Evolutionary conservation across 2,888 invertebrate species (phyloP), one percentile per base, ranked within the genome.

Genomic region (Hyalella azteca): DNA sequence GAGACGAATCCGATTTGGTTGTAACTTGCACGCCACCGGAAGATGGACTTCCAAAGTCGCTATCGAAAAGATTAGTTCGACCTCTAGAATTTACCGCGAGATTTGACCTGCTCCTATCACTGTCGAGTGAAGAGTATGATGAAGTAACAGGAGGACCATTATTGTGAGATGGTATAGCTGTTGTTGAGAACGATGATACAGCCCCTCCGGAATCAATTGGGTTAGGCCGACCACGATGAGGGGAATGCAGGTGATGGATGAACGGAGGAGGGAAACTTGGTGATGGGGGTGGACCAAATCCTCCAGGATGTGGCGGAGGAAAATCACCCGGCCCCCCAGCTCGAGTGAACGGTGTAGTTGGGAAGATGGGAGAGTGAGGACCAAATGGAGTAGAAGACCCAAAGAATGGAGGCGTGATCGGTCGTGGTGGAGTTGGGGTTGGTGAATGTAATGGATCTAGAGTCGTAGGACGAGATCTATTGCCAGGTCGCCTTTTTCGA

Each of bases 181-280:
- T 66, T 5, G 66, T 66, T 36, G 66, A 66, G 36, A 15, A 66
- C n/a, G 66, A 66, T 11, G 66, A 66, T 15, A 54, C 54, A 54
- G 19, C 66, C 5, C n/a, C 29, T 11, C 66, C 39, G 26, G 36
- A 36, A 11, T n/a, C 9, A 11, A 36, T 7, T 66, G 66, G 66
- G 5, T 36, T 66, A 66, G 36, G 66, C 7, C 36, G 66, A 4
- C 39, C 66, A 19, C 66, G 66, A 39, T 66, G 22, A 36, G 66
- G 66, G 19, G 66, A 66, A 39, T 66, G 66, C 36, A 66, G 36
- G 29, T 66, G 66, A 36, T 66, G 66, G 19, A 66, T 66, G n/a
- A 66, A 66, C 19, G 66, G 66, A 5, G 66, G 66, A 1, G 66
- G 66, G n/a, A 66, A 66, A 15, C 29, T 36, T 15, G 13, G 66